Percentiles rank a stretch among this genome's conserved stretches.
Conservation (phyloP, 1,140 invertebrate species). For the Diprion similis region DNA sequence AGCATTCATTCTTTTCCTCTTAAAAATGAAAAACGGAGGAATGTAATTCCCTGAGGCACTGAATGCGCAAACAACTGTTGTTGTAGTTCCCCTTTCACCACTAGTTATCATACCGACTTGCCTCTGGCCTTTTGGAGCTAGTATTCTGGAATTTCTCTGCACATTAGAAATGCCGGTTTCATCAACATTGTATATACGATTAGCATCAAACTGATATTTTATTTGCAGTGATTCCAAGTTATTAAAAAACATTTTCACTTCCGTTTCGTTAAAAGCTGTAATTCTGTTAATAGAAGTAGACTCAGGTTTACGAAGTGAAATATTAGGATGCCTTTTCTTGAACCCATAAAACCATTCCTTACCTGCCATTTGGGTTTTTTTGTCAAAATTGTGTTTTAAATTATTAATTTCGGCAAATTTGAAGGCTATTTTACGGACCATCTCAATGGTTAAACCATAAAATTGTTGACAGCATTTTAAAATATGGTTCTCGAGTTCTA, state of each 20-base stretch:
- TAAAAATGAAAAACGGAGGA: constrained; percentile 55
- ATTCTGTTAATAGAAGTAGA: constrained; percentile 42
- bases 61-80: constrained; percentile 32
- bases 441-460: constrained; percentile 38
- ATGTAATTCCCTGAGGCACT: constrained; percentile 43
- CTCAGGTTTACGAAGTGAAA: constrained; percentile 44
- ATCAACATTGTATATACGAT: constrained; percentile 39
- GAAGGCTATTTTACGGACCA: constrained; percentile 34
- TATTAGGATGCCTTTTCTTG: constrained; percentile 37
- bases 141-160: constrained; percentile 26
- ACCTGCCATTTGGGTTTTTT: constrained; percentile 28
- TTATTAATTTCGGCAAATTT: constrained; percentile 29
- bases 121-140: constrained; percentile 23
- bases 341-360: constrained; percentile 41
- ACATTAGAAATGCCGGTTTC: constrained; percentile 38
- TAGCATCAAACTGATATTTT: constrained; percentile 32
- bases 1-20: constrained; percentile 31
- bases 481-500: too few relatives aligned
- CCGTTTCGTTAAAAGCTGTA: constrained; percentile 41
- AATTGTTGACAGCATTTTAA: constrained; percentile 33
- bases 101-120: constrained; percentile 31
- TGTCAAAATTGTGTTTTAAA: constrained; percentile 16
- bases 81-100: constrained; percentile 44
- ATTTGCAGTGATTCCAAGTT: constrained; percentile 28
- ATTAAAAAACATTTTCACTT: constrained; percentile 28